Conservation (phyloP, 2,888 invertebrate species). For the Orchestes rusci region DNA sequence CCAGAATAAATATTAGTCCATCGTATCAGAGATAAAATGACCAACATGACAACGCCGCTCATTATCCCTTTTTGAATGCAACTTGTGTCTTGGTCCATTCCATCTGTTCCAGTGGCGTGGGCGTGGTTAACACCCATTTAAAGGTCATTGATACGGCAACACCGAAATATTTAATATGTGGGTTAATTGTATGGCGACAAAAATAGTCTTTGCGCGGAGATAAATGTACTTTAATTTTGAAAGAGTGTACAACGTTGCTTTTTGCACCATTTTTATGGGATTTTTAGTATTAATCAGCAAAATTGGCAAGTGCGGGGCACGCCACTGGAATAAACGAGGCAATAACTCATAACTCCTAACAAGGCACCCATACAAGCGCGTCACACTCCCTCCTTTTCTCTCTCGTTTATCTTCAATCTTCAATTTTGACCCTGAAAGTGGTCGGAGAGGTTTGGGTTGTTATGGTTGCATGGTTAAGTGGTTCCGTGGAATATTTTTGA, state of each 20-base stretch:
- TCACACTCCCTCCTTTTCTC: constrained; percentile 2
- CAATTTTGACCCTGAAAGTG: constrained; percentile 16
- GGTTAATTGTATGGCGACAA: too few relatives aligned
- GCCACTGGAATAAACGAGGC: too few relatives aligned
- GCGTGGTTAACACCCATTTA: constrained; percentile 9
- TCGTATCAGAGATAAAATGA: background rate
- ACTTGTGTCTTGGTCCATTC: constrained; percentile 33
- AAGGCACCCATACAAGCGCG: constrained; percentile 28
- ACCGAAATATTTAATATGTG: too few relatives aligned
- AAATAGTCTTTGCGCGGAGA: too few relatives aligned
- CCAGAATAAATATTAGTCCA: too few relatives aligned
- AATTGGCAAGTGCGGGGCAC: too few relatives aligned
- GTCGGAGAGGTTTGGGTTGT: background rate
- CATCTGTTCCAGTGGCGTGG: constrained; percentile 40
- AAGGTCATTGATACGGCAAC: constrained; percentile 5
- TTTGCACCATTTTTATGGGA: too few relatives aligned
- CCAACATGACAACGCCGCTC: constrained; percentile 3
- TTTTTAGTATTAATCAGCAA: too few relatives aligned
- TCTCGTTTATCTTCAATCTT: constrained; percentile 38
- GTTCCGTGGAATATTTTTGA: too few relatives aligned
- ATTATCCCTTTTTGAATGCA: constrained; percentile 33
- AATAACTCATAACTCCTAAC: constrained; percentile 39
- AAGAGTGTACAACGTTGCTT: too few relatives aligned
- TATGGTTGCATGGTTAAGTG: too few relatives aligned
- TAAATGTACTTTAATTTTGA: too few relatives aligned